Conservation (phyloP, 2,888 invertebrate species). For the Microplitis manilae region DNA sequence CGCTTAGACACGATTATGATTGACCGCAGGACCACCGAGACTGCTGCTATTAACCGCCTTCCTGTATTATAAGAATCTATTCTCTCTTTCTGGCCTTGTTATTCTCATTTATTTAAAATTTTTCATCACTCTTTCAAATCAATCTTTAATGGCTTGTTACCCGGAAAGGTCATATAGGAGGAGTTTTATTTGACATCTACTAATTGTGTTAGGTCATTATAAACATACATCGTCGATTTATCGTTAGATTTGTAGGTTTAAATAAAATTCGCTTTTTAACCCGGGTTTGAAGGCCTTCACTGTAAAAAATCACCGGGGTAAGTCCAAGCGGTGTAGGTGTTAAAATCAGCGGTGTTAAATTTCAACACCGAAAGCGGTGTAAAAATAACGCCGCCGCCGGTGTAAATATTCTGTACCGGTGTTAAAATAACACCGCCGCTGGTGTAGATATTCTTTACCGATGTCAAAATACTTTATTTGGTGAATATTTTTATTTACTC, state of each 20-base stretch:
- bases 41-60: constrained; percentile 43
- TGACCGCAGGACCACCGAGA: constrained; percentile 65
- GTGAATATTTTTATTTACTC: too few species aligned
- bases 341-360: too few species aligned
- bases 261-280: too few species aligned
- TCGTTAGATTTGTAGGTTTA: neutral
- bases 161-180: constrained; percentile 4
- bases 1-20: constrained; percentile 66
- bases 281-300: too few species aligned
- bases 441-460: too few species aligned
- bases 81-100: constrained; percentile 20
- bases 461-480: too few species aligned
- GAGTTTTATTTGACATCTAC: constrained; percentile 6
- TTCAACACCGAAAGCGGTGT: too few species aligned
- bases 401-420: too few species aligned
- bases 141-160: constrained; percentile 21
- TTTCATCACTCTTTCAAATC: neutral
- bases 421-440: too few species aligned
- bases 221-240: neutral
- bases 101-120: neutral
- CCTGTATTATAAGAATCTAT: constrained; percentile 18
- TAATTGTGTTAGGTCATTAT: neutral
- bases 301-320: too few species aligned
- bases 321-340: too few species aligned
- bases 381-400: too few species aligned